phyloP scores from a whole-genome alignment of 92 coral and sea anemone species.

The Epizoanthus stellaris region DNA sequence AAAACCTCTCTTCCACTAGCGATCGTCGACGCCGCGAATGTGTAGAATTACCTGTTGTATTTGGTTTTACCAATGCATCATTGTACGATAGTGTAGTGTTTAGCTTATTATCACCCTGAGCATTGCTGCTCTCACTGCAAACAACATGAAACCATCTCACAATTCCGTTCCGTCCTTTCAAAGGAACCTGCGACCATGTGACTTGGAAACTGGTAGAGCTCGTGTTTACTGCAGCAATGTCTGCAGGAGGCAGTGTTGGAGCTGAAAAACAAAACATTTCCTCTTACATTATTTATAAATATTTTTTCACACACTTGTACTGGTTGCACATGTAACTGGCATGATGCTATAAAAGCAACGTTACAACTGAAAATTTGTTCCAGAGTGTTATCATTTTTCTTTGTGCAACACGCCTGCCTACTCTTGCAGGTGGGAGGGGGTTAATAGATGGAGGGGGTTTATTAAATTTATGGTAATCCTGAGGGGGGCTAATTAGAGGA shows the following conservation, averaged over 20 bases:
- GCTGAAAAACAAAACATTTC: slow-evolving; percentile 26
- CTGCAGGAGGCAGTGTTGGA: slow-evolving; percentile 46
- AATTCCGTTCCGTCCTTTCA: slow-evolving; percentile 53
- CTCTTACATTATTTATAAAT: no score
- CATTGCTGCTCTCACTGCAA: slow-evolving; percentile 49
- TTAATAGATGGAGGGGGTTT: no score
- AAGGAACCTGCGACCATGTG: slow-evolving; percentile 61
- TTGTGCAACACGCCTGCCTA: no score
- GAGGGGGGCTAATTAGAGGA: no score
- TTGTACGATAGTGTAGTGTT: neutral
- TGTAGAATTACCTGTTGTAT: slow-evolving; percentile 8
- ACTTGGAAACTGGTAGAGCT: slow-evolving; percentile 63
- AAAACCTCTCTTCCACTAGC: slow-evolving; percentile 8
- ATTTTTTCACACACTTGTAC: no score
- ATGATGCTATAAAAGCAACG: no score
- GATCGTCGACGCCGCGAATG: slow-evolving; percentile 13
- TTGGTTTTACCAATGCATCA: slow-evolving; percentile 1
- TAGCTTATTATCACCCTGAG: neutral
- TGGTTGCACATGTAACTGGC: no score
- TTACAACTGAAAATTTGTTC: no score
- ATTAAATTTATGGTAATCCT: no score
- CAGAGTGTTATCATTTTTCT: no score
- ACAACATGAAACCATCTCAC: slow-evolving; percentile 53
- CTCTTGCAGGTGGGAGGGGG: no score
- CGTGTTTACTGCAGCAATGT: slow-evolving; percentile 54